Conservation (phyloP, 2,888 invertebrate genomes). For the Sclerodermus sp. region DNA sequence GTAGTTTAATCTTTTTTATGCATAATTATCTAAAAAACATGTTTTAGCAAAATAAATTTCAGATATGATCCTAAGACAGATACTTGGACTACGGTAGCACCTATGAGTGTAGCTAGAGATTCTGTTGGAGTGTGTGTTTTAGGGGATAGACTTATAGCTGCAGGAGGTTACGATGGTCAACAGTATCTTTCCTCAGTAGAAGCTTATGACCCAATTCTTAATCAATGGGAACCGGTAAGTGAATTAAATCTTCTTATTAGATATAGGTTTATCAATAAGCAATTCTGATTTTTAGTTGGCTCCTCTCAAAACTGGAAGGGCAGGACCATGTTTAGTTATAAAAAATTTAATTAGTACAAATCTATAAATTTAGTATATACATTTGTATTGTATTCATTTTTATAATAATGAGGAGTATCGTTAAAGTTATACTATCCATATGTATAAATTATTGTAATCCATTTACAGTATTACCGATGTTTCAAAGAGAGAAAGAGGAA, state of each 20-base stretch:
- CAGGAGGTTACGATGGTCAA: conserved; percentile 91
- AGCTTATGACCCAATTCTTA: conserved; percentile 81
- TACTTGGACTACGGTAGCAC: conserved; percentile 84
- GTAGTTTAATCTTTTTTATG: no score
- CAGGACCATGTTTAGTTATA: conserved; percentile 83
- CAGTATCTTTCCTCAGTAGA: conserved; percentile 86
- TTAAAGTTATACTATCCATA: no score
- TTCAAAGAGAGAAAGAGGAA: no score
- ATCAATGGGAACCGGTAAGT: conserved; percentile 70
- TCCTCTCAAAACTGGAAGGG: conserved; percentile 79
- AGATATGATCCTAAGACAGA: conserved; percentile 73
- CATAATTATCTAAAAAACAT: no score
- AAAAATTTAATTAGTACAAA: conserved; percentile 27
- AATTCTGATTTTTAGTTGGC: conserved; percentile 64
- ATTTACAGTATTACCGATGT: no score
- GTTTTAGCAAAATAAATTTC: no score
- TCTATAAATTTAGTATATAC: not conserved
- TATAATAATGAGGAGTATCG: no score
- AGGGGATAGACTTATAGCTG: conserved; percentile 79
- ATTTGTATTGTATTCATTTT: no score
- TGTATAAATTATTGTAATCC: no score
- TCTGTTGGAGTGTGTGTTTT: conserved; percentile 86
- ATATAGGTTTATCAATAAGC: not conserved
- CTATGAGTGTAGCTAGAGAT: conserved; percentile 82
- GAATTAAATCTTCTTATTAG: conserved; percentile 1